phyloP scores from a whole-genome alignment of 1,140 invertebrate species.

The Meloidogyne hapla region DNA sequence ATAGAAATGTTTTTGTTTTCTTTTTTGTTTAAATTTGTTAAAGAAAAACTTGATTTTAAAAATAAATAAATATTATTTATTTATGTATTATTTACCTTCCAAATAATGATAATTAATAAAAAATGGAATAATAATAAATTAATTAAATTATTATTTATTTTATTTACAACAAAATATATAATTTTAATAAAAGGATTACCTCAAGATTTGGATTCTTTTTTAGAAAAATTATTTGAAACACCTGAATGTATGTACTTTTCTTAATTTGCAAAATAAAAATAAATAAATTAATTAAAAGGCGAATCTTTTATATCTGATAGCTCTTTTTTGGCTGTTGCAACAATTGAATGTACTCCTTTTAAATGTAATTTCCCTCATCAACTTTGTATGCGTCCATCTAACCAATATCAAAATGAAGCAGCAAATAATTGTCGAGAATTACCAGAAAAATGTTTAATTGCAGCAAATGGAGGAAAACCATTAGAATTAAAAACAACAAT shows the following conservation, averaged over 20 bases:
- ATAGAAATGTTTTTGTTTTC: background rate
- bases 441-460: constrained; percentile 59
- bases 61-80: too few relatives aligned
- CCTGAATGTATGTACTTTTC: constrained; percentile 52
- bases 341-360: constrained; percentile 53
- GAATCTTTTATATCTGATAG: constrained; percentile 54
- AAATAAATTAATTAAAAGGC: constrained; percentile 47
- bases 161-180: background rate
- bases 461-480: constrained; percentile 58
- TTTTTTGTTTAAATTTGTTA: background rate
- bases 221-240: constrained; percentile 59
- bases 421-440: constrained; percentile 54
- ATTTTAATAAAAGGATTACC: constrained; percentile 47
- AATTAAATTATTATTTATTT: background rate
- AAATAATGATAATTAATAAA: too few relatives aligned
- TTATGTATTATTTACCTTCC: too few relatives aligned
- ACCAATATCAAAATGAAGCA: constrained; percentile 43
- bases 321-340: constrained; percentile 53
- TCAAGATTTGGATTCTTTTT: constrained; percentile 55
- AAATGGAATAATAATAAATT: too few relatives aligned
- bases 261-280: background rate
- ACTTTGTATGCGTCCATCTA: constrained; percentile 55
- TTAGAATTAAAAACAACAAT: background rate
- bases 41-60: too few relatives aligned
- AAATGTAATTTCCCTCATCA: constrained; percentile 60